phyloP scores from a whole-genome alignment of 2,113 vertebrate genomes.

The Pseudopipra pipra region DNA sequence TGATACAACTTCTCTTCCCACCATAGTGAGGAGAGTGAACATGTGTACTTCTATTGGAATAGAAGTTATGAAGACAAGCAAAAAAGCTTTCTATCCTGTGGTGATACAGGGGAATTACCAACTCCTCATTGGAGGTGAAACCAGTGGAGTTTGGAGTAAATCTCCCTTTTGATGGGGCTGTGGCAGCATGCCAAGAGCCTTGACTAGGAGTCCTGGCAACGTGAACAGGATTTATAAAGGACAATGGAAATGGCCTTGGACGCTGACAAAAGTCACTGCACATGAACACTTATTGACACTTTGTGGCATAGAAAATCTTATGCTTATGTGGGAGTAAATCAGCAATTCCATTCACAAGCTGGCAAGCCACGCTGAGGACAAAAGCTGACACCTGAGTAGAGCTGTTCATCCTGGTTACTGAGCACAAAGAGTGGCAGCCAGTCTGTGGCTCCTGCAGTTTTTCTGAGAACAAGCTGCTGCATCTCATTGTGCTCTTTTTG shows the following conservation, averaged over 20 bases:
- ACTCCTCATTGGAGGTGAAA: not conserved
- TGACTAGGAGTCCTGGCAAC: rapidly evolving
- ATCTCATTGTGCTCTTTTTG: not conserved
- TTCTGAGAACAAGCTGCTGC: not conserved
- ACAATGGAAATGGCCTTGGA: not conserved
- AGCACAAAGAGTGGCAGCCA: not conserved
- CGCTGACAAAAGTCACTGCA: not conserved
- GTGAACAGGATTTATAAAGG: not conserved
- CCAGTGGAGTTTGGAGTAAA: not conserved
- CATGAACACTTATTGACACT: not conserved
- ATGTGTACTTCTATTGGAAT: not conserved
- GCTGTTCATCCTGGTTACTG: not conserved
- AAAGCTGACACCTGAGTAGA: not conserved
- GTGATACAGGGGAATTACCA: not conserved
- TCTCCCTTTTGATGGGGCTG: not conserved
- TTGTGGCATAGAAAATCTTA: not conserved
- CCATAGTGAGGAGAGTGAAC: rapidly evolving
- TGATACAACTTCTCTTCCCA: not conserved
- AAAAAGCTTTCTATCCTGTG: not conserved
- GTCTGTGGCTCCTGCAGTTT: not conserved
- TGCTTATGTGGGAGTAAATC: not conserved
- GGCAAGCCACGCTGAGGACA: not conserved
- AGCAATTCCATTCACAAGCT: not conserved
- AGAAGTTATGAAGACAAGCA: not conserved
- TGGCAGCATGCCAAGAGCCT: not conserved